Evolutionary conservation across 2,113 vertebrate genomes (phyloP), one percentile per base, ranked within the genome.

Genomic region (Ageneiosus marmoratus): DNA sequence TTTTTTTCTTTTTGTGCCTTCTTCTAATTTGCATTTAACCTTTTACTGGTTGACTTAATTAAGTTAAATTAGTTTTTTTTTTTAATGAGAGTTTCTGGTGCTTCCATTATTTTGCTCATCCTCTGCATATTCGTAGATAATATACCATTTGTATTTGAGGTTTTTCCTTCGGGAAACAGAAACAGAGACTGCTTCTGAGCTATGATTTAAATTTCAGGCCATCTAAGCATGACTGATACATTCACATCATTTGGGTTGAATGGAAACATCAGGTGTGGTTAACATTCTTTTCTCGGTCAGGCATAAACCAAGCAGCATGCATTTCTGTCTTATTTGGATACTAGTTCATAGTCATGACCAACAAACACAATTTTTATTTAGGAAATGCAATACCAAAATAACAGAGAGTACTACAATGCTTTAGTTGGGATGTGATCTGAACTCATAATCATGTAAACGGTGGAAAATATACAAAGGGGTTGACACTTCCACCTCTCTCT

Each of bases 301-400:
- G 73, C 83, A 88, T 44, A 88, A 81, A 75, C 77, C 73, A 70
- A 86, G 81, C 80, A 89, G 56, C 81, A 83, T 82, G 69, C 75
- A 60, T 87, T 83, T 79, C 50, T 81, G 34, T 80, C 60, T 85
- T 74, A 69, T 63, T 80, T 69, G 32, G 77, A n/a, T 58, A 70
- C 32, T 82, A 73, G 37, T 70, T 77, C 53, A 29, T 56, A 15
- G 24, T 63, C 63, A 48, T 82, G 81, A 63, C 70, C 51, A 29
- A 44, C 41, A 62, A 62, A 62, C 32, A 50, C 44, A 44, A 69
- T 76, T 83, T 75, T 32, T 48, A 74, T 79, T 78, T 55, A 24
- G 56, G 62, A 74, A 65, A 50, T 37, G 32, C 67, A 83, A 65
- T 87, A 70, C 15, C 32, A 79, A 79, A 69, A 70, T 65, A 65